Percentiles rank a stretch among this genome's conserved stretches.
phyloP scores from a whole-genome alignment of 1,140 invertebrate genomes.

The Cyrtorhinus lividipennis region DNA sequence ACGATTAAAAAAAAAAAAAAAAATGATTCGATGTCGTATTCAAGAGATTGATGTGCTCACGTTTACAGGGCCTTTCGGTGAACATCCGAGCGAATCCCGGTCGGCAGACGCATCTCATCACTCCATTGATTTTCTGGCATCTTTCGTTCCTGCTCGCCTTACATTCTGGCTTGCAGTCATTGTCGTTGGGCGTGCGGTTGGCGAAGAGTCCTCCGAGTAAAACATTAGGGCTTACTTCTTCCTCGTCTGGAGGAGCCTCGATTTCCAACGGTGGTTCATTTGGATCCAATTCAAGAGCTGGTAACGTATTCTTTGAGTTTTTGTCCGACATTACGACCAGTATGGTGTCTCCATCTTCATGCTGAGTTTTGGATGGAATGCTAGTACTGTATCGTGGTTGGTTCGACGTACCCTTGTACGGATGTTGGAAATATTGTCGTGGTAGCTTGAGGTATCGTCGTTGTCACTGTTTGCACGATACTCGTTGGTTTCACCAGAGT shows the following conservation, averaged over 20 bases:
- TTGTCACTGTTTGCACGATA: conserved; percentile 54
- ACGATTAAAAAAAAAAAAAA: too few species aligned
- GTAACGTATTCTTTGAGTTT: conserved; percentile 30
- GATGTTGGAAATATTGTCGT: conserved; percentile 24
- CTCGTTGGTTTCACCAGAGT: conserved; percentile 56
- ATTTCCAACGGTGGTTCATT: conserved; percentile 25
- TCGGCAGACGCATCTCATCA: conserved; percentile 65
- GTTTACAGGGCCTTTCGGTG: conserved; percentile 69
- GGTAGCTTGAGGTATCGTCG: conserved; percentile 40
- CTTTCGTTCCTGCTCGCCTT: conserved; percentile 63
- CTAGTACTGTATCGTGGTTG: conserved; percentile 22
- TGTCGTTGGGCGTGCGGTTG: conserved; percentile 35
- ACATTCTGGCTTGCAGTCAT: conserved; percentile 56
- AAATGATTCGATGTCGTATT: too few species aligned
- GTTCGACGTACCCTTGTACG: conserved; percentile 25
- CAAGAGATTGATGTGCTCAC: too few species aligned
- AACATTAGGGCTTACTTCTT: conserved; percentile 41
- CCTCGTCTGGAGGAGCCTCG: conserved; percentile 29
- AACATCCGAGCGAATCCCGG: conserved; percentile 79
- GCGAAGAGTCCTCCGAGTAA: conserved; percentile 46
- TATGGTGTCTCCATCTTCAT: conserved; percentile 40
- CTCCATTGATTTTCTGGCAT: conserved; percentile 48
- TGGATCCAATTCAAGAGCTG: conserved; percentile 8
- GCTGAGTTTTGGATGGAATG: conserved; percentile 34
- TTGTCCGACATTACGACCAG: conserved; percentile 48